Base-by-base conservation (phyloP, 1,140 invertebrate genomes). In the Delia radicum region DNA sequence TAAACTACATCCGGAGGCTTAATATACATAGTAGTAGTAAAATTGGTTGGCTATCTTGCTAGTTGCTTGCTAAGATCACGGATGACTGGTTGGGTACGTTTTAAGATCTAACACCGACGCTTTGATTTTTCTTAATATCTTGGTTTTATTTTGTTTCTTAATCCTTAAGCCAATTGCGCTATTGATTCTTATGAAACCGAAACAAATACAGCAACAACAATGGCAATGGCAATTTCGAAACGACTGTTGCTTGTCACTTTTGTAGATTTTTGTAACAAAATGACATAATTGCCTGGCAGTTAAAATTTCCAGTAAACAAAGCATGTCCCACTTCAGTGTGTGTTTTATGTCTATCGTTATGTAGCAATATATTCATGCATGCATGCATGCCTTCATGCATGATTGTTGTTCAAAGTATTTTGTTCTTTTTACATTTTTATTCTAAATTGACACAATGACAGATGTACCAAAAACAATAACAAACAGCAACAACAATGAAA, bases 281-380 rank as follows among this genome's bases (percentile, higher is more conserved):
- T 67, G 33, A 65, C 63, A 75, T 67, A 75, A 75, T 67, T 63
- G 73, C n/a, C 61, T 46, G 42, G 29, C 62, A 75, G 37, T 75
- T n/a, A 26, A 42, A 69, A 37, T 21, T 69, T 69, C 29, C 31
- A 55, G 5, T 33, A n/a, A 69, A 21, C 65, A 69, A 69, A 33
- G 8, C 65, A 15, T 33, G 29, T 27, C 62, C 62, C 62, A 65
- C 62, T 65, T 65, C 26, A 65, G 26, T 29, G 27, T 15, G 2
- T 29, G 12, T 10, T n/a, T 15, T 8, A 42, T 13, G 33, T 33
- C 13, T 33, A 15, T 42, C 3, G 37, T 33, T 33, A 10, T 33
- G 31, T 42, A 37, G 10, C 15, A 33, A 31, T n/a, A 69, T 29
- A 33, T 37, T 15, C 12, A 21, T 31, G 63, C n/a, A 24, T 31